Percentiles rank a stretch among this genome's conserved stretches.
Conservation (phyloP, 1,140 invertebrate species). For the Neoseiulus cucumeris region DNA sequence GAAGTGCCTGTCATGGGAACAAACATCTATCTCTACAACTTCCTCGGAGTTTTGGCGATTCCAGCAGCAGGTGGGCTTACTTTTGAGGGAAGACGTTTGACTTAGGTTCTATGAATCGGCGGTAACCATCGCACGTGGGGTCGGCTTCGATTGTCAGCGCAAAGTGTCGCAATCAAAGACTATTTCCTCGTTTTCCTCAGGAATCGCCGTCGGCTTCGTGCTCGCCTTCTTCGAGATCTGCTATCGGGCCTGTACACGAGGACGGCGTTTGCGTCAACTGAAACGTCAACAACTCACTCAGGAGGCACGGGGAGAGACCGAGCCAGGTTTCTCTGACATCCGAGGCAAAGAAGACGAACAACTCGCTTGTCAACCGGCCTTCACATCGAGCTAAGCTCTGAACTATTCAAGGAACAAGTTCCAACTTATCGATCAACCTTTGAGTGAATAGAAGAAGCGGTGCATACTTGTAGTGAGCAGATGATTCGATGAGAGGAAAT, state of each 20-base stretch:
- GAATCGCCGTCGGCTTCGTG: background rate
- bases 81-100: background rate
- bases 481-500: too few relatives aligned
- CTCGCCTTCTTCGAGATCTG: conserved; percentile 8
- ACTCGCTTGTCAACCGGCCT: background rate
- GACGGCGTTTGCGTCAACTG: background rate
- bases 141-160: too few relatives aligned
- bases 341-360: background rate
- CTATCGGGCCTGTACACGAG: conserved; percentile 1
- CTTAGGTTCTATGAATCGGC: background rate
- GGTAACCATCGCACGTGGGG: too few relatives aligned
- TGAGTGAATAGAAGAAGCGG: too few relatives aligned
- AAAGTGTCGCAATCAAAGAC: too few relatives aligned
- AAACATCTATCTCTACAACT: background rate
- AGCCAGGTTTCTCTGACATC: conserved; percentile 7
- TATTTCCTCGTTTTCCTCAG: background rate
- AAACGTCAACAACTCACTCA: background rate
- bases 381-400: background rate
- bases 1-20: background rate
- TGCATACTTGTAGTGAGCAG: too few relatives aligned
- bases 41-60: background rate
- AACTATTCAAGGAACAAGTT: too few relatives aligned
- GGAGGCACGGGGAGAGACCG: background rate
- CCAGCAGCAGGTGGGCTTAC: background rate
- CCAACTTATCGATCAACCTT: too few relatives aligned